Percentiles rank a stretch among this genome's conserved stretches.
phyloP scores from a whole-genome alignment of 2,113 vertebrate species.

The Tonatia bakeri region DNA sequence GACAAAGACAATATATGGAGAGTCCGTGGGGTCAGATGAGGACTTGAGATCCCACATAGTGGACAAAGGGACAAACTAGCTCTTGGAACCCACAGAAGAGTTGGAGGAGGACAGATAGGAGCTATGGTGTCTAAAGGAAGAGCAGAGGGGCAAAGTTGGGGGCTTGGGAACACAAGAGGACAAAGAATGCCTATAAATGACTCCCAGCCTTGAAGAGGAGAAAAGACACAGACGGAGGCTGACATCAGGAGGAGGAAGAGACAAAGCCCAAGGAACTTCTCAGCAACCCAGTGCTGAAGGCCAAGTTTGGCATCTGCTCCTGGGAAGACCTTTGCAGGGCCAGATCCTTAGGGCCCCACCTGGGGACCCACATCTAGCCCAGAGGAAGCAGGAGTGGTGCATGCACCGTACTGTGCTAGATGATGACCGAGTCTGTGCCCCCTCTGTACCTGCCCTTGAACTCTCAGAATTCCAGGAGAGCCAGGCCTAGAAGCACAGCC shows the following conservation, averaged over 20 bases:
- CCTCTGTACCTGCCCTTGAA: background rate
- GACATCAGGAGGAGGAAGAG: background rate
- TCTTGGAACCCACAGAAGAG: background rate
- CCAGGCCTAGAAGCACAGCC: background rate
- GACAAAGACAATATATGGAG: background rate
- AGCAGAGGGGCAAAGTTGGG: background rate
- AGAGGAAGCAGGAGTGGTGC: background rate
- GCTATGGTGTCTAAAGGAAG: background rate
- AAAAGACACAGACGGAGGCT: background rate
- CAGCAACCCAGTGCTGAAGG: background rate
- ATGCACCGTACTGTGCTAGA: too few relatives aligned
- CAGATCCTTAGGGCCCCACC: background rate
- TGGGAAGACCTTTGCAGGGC: background rate
- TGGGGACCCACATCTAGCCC: fast-evolving
- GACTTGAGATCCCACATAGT: background rate
- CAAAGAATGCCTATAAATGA: fast-evolving
- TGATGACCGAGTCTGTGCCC: background rate
- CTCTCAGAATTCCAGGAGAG: background rate
- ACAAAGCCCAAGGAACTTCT: background rate
- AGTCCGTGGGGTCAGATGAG: background rate
- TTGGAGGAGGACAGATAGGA: background rate
- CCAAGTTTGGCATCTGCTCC: background rate
- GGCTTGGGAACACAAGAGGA: background rate
- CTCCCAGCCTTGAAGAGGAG: background rate
- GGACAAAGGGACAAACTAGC: background rate